Evolutionary conservation across 2,888 invertebrate species (phyloP).

Genomic region (Nipponacmea schrenckii): DNA sequence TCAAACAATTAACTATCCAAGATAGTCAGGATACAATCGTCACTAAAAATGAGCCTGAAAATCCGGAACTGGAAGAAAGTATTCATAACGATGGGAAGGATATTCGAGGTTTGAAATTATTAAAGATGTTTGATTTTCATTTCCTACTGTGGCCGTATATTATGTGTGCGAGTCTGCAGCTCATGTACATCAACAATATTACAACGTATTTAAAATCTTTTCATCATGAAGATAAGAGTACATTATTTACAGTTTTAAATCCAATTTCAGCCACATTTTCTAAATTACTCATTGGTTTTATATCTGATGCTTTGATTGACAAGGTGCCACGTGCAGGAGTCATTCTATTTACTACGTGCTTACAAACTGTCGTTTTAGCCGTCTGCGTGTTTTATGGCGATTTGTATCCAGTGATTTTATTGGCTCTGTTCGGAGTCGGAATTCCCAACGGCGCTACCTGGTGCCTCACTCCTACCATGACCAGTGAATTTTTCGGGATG

Average conservation of each 20-base stretch:
- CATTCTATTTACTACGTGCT: constrained; percentile 40
- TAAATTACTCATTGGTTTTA: constrained; percentile 46
- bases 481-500: constrained; percentile 55
- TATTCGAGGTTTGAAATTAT: constrained; percentile 41
- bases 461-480: constrained; percentile 55
- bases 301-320: constrained; percentile 44
- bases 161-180: constrained; percentile 50
- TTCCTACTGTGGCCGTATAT: constrained; percentile 51
- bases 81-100: constrained; percentile 26
- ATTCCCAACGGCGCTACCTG: constrained; percentile 53
- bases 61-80: constrained; percentile 15
- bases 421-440: constrained; percentile 43
- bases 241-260: constrained; percentile 46
- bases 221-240: constrained; percentile 43
- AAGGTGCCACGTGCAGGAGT: constrained; percentile 46
- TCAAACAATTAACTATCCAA: background rate
- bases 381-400: constrained; percentile 48
- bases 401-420: constrained; percentile 37
- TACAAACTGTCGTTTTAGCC: constrained; percentile 42
- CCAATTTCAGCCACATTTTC: constrained; percentile 46
- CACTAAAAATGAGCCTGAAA: constrained; percentile 11
- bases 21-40: constrained; percentile 8
- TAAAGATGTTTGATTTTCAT: constrained; percentile 47
- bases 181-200: constrained; percentile 50
- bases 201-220: constrained; percentile 51